phyloP scores from a whole-genome alignment of 2,113 vertebrate genomes.

The Lepus timidus region DNA sequence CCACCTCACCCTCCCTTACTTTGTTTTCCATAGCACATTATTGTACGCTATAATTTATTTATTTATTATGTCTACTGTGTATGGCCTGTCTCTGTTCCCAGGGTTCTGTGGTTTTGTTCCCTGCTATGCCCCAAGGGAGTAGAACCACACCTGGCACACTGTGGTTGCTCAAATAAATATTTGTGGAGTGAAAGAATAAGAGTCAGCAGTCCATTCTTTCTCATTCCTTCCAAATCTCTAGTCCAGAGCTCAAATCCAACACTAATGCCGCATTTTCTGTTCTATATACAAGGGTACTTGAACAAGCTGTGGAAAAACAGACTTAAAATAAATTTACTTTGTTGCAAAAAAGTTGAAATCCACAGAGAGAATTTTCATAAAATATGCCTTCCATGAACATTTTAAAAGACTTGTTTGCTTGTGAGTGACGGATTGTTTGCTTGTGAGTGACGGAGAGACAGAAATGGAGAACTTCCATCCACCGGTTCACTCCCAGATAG shows the following conservation, averaged over 20 bases:
- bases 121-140: not conserved
- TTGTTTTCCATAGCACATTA: not conserved
- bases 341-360: too few species aligned
- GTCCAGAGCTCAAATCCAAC: not conserved
- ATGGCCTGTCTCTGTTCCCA: conserved; percentile 1
- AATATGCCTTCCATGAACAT: too few species aligned
- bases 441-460: too few species aligned
- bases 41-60: not conserved
- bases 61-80: conserved; percentile 29
- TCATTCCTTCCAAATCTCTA: not conserved
- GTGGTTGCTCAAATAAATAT: not conserved
- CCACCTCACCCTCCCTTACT: not conserved
- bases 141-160: not conserved
- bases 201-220: not conserved
- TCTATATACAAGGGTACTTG: not conserved
- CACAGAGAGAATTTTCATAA: too few species aligned
- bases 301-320: too few species aligned
- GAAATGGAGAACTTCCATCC: too few species aligned
- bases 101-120: conserved; percentile 20
- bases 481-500: too few species aligned
- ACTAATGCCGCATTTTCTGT: not conserved
- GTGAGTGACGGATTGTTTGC: too few species aligned
- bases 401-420: too few species aligned
- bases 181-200: not conserved
- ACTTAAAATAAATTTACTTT: too few species aligned